Evolutionary conservation across 2,113 vertebrate species (phyloP).

Genomic region (Edolisoma coerulescens): DNA sequence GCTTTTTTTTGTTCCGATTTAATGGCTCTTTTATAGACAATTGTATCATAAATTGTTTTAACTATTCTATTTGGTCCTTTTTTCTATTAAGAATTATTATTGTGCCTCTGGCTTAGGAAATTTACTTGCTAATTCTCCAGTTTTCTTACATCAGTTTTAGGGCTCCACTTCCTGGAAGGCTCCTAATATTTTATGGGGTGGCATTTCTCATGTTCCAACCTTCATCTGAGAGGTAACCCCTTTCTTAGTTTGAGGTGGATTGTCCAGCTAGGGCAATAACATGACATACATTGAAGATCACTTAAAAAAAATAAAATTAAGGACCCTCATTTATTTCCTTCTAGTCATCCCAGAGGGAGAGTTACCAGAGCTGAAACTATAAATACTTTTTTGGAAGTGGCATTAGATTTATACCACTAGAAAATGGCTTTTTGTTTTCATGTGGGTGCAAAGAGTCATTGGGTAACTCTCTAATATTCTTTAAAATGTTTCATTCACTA

Average conservation of each 20-base stretch:
- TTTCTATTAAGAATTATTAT: slow-evolving; percentile 38
- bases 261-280: background rate
- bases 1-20: background rate
- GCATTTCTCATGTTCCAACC: background rate
- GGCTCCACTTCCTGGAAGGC: background rate
- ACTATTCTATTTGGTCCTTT: slow-evolving; percentile 15
- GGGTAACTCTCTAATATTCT: background rate
- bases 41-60: slow-evolving; percentile 36
- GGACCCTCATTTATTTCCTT: background rate
- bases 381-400: background rate
- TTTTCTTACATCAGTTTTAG: background rate
- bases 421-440: background rate
- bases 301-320: background rate
- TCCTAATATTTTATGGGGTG: background rate
- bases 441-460: background rate
- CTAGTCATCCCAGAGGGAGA: background rate
- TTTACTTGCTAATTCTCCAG: slow-evolving; percentile 2
- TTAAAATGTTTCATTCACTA: background rate
- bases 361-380: background rate
- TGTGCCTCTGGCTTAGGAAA: background rate
- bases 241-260: background rate
- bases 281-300: background rate
- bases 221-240: background rate
- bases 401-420: background rate
- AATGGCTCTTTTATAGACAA: slow-evolving; percentile 24